Base-by-base conservation (phyloP, 2,113 vertebrate species). In the Heterotis niloticus region DNA sequence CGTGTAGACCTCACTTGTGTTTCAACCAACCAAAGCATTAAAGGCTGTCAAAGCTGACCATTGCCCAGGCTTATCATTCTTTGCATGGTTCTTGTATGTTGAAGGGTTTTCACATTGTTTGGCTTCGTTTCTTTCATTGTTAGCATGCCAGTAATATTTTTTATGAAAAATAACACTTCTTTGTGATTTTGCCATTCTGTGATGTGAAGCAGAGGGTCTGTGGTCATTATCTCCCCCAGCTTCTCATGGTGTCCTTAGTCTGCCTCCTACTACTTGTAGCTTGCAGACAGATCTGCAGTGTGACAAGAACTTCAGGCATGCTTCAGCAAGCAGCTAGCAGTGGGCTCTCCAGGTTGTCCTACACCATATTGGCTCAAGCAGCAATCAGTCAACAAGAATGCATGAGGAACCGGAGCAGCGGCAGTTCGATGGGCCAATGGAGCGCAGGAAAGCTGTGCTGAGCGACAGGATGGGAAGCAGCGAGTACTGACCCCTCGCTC, bases 401-500 rank as follows among this genome's bases (percentile, higher is more conserved):
- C 52, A 24, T 68, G 65, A 24, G 52, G 44, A 26, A 59, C 56
- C 65, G 51, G 51, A 78, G 83, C 84, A 64, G 82, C 5, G 24
- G 3, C 23, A 62, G 80, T 60, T 84, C 84, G 68, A 83, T 80
- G 60, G 69, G 74, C 79, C 81, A 83, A 80, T 81, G 85, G 85
- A 83, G 83, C 80, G 84, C 64, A 18, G 73, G 57, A 66, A 64
- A 14, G 28, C 74, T 67, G 59, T 57, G 23, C 10, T 64, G 59
- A 64, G 13, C 51, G 26, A 29, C 23, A 44, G 34, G 24, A 28
- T 26, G 10, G 34, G 23, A 64, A 44, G 44, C 24, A 73, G 66
- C 26, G 80, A 85, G 90, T 89, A 93, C 92, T 91, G 89, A 98
- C 91, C 93, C 90, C 87, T 98, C 96, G 0, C 96, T 98, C 88